Percentiles rank a stretch among this genome's conserved stretches.
These are phyloP conservation scores for Gadopsis bispinosus DNA, from an alignment of 2,797 vertebrate species.

Conservation along the genomic window DNA sequence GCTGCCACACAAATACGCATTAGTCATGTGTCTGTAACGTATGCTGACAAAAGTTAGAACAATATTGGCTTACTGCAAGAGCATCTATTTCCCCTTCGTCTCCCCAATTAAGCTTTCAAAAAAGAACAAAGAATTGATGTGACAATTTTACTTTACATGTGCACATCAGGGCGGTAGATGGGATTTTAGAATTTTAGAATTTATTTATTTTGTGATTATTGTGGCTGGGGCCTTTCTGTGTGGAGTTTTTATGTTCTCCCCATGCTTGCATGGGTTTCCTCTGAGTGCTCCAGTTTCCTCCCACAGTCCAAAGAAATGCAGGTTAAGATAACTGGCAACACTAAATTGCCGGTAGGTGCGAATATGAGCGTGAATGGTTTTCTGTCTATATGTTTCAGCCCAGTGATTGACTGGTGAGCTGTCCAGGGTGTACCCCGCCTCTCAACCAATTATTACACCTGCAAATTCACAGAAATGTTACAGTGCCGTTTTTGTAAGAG, in stretches of 20 bases:
- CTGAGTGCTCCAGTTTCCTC: not conserved
- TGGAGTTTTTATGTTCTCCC: not conserved
- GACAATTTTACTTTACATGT: not conserved
- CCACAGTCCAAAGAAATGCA: too few species aligned
- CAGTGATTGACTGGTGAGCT: not conserved
- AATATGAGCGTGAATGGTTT: not conserved
- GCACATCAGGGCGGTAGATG: too few species aligned
- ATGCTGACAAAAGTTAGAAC: conserved; percentile 44
- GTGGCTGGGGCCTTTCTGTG: not conserved
- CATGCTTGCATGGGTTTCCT: not conserved
- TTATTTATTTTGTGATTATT: too few species aligned
- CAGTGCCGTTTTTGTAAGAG: not conserved
- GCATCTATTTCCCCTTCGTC: not conserved
- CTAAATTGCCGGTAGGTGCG: not conserved
- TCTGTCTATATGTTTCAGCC: not conserved
- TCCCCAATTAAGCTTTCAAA: not conserved
- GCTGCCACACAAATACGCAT: conserved; percentile 29
- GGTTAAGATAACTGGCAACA: not conserved
- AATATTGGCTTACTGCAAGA: conserved; percentile 29
- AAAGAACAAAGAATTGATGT: not conserved
- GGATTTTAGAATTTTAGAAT: too few species aligned
- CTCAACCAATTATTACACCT: not conserved
- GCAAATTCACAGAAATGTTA: not conserved
- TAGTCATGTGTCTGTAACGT: conserved; percentile 49
- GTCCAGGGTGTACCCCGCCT: not conserved